Evolutionary conservation across 2,797 vertebrate species (phyloP).

Genomic region (Sciurus vulgaris): DNA sequence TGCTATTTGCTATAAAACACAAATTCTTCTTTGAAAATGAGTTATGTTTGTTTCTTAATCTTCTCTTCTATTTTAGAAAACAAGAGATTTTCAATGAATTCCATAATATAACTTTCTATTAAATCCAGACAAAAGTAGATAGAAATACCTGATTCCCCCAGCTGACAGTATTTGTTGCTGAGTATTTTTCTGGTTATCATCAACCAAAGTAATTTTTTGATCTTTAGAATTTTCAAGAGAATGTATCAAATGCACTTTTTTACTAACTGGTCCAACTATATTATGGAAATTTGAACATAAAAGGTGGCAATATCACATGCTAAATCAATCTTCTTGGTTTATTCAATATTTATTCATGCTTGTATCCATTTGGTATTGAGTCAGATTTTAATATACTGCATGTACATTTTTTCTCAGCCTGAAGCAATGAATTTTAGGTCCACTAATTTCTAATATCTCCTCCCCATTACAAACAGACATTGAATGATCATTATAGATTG

Average conservation of each 20-base stretch:
- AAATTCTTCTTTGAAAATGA: conserved; percentile 54
- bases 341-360: conserved; percentile 64
- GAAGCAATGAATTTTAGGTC: conserved; percentile 25
- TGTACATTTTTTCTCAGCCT: conserved; percentile 27
- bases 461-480: background rate
- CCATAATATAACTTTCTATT: background rate
- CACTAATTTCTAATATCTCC: conserved; percentile 30
- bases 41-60: background rate
- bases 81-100: conserved; percentile 50
- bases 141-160: background rate
- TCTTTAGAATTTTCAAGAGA: conserved; percentile 43
- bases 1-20: conserved; percentile 26
- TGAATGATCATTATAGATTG: background rate
- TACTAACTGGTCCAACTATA: background rate
- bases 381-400: conserved; percentile 60
- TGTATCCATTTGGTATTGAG: conserved; percentile 38
- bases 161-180: conserved; percentile 1
- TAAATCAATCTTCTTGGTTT: conserved; percentile 52
- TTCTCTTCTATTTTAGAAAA: conserved; percentile 46
- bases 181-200: conserved; percentile 46
- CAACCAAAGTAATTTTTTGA: conserved; percentile 57
- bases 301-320: conserved; percentile 24
- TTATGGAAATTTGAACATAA: conserved; percentile 65
- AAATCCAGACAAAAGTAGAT: background rate
- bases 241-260: conserved; percentile 56